Evolutionary conservation across 2,797 vertebrate species (phyloP).

Genomic region (Xyrichtys novacula): DNA sequence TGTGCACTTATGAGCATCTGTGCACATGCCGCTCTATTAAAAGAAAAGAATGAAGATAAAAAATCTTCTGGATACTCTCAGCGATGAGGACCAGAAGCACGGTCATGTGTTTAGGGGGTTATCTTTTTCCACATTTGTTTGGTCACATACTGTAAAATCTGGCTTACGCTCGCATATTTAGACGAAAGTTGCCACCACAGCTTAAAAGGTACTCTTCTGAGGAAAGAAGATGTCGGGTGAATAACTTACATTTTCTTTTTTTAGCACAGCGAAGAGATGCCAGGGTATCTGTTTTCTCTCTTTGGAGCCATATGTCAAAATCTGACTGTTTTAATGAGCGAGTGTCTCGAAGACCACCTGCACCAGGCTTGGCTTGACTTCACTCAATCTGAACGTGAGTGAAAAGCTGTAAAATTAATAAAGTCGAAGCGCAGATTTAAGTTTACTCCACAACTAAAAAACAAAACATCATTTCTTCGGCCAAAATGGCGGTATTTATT

Average conservation of each 20-base stretch:
- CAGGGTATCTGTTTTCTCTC: not conserved
- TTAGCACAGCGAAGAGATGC: not conserved
- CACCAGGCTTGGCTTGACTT: not conserved
- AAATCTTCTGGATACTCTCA: too few species aligned
- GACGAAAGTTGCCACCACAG: not conserved
- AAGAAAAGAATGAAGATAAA: too few species aligned
- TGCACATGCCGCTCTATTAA: too few species aligned
- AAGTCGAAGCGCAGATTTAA: too few species aligned
- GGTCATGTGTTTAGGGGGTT: not conserved
- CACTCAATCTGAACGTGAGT: not conserved
- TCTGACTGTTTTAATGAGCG: not conserved
- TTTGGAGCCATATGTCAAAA: conserved; percentile 8
- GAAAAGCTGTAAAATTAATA: conserved; percentile 10
- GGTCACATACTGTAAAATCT: not conserved
- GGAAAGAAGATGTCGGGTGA: not conserved
- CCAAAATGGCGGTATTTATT: too few species aligned
- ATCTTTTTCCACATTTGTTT: not conserved
- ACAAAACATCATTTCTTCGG: too few species aligned
- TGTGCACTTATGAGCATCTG: too few species aligned
- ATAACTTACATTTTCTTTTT: not conserved
- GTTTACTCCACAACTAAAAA: too few species aligned
- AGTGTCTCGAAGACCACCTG: not conserved
- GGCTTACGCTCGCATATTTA: not conserved
- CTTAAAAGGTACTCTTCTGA: not conserved
- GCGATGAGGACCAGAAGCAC: not conserved